Percentiles rank a stretch among this genome's conserved stretches.
Conservation (phyloP, 1,140 invertebrate genomes). For the Caenorhabditis brenneri region DNA sequence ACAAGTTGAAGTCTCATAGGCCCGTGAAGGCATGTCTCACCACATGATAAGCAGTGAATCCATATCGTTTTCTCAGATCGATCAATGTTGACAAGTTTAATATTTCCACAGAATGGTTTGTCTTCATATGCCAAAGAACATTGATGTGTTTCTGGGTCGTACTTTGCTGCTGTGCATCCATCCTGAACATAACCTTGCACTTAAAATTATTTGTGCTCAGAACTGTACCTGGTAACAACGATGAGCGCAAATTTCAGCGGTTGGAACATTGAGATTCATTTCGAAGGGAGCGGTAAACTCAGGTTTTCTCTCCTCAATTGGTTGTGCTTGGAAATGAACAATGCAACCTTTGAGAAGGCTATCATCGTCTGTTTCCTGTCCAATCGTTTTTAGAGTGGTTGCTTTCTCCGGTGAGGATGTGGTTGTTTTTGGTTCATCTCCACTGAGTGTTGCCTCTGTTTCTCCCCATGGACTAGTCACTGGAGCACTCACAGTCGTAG, state of each 20-base stretch:
- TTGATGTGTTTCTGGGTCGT: constrained; percentile 47
- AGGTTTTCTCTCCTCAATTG: constrained; percentile 9
- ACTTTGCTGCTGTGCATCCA: constrained; percentile 53
- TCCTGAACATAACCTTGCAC: constrained; percentile 51
- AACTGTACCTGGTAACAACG: constrained; percentile 52
- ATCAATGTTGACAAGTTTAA: constrained; percentile 2
- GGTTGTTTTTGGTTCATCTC: not conserved
- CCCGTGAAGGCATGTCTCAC: not conserved
- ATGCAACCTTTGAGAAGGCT: constrained; percentile 49
- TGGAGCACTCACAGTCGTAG: not conserved
- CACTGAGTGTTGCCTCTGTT: not conserved
- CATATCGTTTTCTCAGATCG: constrained; percentile 42
- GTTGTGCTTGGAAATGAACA: constrained; percentile 52
- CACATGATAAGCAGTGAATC: constrained; percentile 55
- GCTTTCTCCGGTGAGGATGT: not conserved
- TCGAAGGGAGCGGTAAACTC: constrained; percentile 49
- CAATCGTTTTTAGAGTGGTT: not conserved
- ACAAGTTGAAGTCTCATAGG: too few relatives aligned
- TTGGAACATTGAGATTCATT: constrained; percentile 25
- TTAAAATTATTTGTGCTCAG: too few relatives aligned
- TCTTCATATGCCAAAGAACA: constrained; percentile 52
- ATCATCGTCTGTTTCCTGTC: not conserved
- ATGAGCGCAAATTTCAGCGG: constrained; percentile 50
- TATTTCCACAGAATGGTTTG: constrained; percentile 46
- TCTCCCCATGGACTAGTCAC: constrained; percentile 11